Conservation (phyloP, 2,113 vertebrate genomes). For the Coturnix japonica region DNA sequence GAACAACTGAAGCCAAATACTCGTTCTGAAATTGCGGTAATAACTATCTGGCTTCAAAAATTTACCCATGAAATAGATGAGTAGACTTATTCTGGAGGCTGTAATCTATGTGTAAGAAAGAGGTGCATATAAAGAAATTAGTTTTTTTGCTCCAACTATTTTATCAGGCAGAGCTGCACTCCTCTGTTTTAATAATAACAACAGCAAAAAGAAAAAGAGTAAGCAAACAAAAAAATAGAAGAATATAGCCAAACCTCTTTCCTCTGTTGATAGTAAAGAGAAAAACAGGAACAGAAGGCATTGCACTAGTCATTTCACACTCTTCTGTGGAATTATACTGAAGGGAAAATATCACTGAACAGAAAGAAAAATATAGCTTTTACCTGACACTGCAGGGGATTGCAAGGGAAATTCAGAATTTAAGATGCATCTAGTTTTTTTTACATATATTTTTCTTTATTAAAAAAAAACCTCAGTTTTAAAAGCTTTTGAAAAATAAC, state of each 20-base stretch:
- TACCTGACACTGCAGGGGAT: not conserved
- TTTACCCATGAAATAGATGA: not conserved
- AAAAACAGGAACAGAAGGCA: not conserved
- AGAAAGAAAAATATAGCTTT: not conserved
- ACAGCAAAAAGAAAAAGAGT: too few relatives aligned
- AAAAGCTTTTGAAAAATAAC: not conserved
- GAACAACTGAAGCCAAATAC: not conserved
- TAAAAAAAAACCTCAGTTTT: not conserved
- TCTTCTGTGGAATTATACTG: not conserved
- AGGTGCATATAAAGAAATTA: not conserved
- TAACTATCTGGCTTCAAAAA: not conserved
- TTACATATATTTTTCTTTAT: not conserved
- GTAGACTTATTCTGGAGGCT: not conserved
- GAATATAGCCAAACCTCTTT: not conserved
- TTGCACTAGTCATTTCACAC: not conserved
- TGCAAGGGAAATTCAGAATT: not conserved
- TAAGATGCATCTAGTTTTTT: not conserved
- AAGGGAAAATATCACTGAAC: slow-evolving; percentile 4
- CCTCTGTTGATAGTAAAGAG: not conserved
- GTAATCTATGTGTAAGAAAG: not conserved
- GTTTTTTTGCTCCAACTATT: not conserved
- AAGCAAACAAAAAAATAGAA: not conserved
- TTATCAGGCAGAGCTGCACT: not conserved
- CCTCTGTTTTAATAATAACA: not conserved
- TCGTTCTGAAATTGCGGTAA: not conserved